Conservation (phyloP, 2,113 vertebrate genomes). For the Perca fluviatilis region DNA sequence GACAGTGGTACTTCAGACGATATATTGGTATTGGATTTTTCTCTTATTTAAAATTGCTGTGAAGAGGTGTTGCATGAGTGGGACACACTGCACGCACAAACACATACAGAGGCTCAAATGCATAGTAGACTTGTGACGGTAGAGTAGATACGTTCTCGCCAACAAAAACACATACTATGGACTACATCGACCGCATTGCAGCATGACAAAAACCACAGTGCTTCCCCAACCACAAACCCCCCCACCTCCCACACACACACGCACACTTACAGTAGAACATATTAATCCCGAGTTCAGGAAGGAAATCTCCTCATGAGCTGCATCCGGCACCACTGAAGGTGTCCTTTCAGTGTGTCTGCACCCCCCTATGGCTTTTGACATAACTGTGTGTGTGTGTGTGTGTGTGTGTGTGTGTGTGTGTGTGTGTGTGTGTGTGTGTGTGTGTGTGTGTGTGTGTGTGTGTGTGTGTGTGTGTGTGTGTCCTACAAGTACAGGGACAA, state of each 20-base stretch:
- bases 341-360: slow-evolving; percentile 3
- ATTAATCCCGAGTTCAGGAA: slow-evolving; percentile 28
- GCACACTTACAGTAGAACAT: not conserved
- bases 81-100: slow-evolving; percentile 6
- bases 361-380: slow-evolving; percentile 28
- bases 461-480: slow-evolving; percentile 15
- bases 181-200: slow-evolving; percentile 50
- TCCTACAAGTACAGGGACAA: slow-evolving; percentile 40
- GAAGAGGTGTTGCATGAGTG: slow-evolving; percentile 43
- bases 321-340: slow-evolving; percentile 17
- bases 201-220: slow-evolving; percentile 43
- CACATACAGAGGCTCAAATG: not conserved
- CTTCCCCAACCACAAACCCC: slow-evolving; percentile 23
- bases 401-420: not conserved
- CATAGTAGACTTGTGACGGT: slow-evolving; percentile 14
- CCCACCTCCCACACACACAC: not conserved
- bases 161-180: slow-evolving; percentile 25
- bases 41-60: slow-evolving; percentile 49
- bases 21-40: slow-evolving; percentile 52
- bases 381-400: slow-evolving; percentile 18
- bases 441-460: slow-evolving; percentile 3
- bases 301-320: slow-evolving; percentile 26
- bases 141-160: not conserved
- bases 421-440: slow-evolving; percentile 6
- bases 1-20: slow-evolving; percentile 43